Evolutionary conservation across 2,113 vertebrate species (phyloP).

Genomic region (Charadrius vociferus): DNA sequence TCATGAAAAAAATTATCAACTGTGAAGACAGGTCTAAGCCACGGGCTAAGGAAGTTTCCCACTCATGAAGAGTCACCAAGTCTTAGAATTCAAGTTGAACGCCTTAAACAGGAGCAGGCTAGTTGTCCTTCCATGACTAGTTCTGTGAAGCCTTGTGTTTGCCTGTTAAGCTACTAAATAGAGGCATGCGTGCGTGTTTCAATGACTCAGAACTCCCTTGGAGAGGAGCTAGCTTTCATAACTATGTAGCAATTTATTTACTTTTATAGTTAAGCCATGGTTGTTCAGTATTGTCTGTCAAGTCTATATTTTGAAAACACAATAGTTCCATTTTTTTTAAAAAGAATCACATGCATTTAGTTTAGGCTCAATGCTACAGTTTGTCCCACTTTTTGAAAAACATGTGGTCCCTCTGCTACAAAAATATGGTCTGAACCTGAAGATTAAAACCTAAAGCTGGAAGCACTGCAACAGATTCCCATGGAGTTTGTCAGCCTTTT

Average conservation of each 20-base stretch:
- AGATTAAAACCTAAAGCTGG: constrained; percentile 65
- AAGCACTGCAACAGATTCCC: constrained; percentile 68
- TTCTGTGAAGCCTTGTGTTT: constrained; percentile 20
- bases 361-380: constrained; percentile 59
- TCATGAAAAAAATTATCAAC: neutral
- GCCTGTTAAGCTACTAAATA: constrained; percentile 10
- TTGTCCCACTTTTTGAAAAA: constrained; percentile 53
- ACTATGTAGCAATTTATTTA: neutral
- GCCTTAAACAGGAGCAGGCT: neutral
- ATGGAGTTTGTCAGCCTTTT: constrained; percentile 65
- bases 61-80: neutral
- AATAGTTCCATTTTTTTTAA: neutral
- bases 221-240: neutral
- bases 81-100: neutral
- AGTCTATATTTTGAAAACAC: constrained; percentile 43
- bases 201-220: neutral
- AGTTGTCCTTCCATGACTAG: neutral
- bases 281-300: constrained; percentile 33
- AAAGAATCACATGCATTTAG: constrained; percentile 58
- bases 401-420: constrained; percentile 59
- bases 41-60: neutral
- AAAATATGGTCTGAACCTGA: constrained; percentile 55
- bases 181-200: neutral
- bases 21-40: neutral
- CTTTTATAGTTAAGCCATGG: constrained; percentile 31